Evolutionary conservation across 2,888 invertebrate species (phyloP).

Genomic region (Strigamia transsilvanica): DNA sequence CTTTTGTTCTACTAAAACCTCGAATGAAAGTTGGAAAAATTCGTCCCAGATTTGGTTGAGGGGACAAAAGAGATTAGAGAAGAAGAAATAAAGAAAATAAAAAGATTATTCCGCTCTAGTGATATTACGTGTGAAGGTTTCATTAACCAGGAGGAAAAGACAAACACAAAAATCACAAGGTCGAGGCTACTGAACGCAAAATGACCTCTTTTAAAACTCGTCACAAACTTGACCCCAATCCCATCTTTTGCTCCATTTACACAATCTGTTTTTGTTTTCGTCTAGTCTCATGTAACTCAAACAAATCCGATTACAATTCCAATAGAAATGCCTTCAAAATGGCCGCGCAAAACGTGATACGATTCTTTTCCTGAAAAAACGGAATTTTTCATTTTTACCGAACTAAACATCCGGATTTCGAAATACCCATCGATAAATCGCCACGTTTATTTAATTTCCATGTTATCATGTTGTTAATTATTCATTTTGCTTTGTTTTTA

Average conservation of each 20-base stretch:
- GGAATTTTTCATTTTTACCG: no score
- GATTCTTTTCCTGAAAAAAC: no score
- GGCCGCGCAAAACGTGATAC: no score
- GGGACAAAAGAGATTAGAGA: not conserved
- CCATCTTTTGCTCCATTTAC: constrained; percentile 40
- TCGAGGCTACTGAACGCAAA: constrained; percentile 38
- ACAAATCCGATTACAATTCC: not conserved
- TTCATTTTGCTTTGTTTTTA: not conserved
- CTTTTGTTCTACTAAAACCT: not conserved
- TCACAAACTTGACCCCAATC: constrained; percentile 42
- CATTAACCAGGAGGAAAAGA: constrained; percentile 42
- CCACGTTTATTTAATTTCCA: not conserved
- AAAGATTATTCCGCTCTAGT: constrained; percentile 27
- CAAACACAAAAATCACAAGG: constrained; percentile 38
- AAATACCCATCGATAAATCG: not conserved
- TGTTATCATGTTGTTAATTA: not conserved
- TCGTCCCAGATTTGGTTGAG: constrained; percentile 26
- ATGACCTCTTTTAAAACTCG: constrained; percentile 35
- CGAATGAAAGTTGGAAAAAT: constrained; percentile 39
- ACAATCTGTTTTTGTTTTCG: constrained; percentile 32
- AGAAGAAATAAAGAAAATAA: constrained; percentile 5
- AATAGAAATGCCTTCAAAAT: no score
- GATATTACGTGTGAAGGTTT: constrained; percentile 37
- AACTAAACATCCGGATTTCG: not conserved
- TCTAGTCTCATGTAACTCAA: not conserved